Conservation (phyloP, 1,140 invertebrate genomes). For the Drosophila setifemur region DNA sequence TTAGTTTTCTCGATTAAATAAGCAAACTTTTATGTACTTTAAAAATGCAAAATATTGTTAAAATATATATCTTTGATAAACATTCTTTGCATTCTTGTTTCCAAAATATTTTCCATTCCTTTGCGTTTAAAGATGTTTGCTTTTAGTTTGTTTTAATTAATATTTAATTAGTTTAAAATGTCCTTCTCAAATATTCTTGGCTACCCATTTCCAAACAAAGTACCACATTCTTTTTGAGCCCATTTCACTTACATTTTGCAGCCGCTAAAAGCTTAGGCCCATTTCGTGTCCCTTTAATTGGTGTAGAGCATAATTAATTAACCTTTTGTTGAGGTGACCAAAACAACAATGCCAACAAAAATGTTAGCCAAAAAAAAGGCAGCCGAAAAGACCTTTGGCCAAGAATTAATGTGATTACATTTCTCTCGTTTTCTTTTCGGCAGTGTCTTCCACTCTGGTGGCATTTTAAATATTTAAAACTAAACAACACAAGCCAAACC, state of each 20-base stretch:
- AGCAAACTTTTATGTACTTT: no score
- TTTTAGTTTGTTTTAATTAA: constrained; percentile 6
- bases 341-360: constrained; percentile 25
- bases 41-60: no score
- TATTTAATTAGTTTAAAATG: neutral
- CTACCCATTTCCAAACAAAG: neutral
- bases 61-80: no score
- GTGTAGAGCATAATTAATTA: constrained; percentile 66
- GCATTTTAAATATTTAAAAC: constrained; percentile 66
- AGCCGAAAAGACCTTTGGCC: constrained; percentile 9
- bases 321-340: constrained; percentile 53
- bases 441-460: constrained; percentile 13
- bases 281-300: constrained; percentile 52
- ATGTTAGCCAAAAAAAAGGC: constrained; percentile 3
- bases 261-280: constrained; percentile 38
- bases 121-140: neutral
- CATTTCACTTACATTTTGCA: constrained; percentile 10
- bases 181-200: neutral
- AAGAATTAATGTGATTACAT: constrained; percentile 64
- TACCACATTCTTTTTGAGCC: constrained; percentile 2
- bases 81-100: no score
- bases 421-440: constrained; percentile 34
- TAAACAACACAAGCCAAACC: constrained; percentile 21
- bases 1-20: no score
- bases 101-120: neutral